A percentile compares a stretch with the other conserved stretches of the same genome.
Conservation (phyloP, 2,797 vertebrate genomes). For the Tachyglossus aculeatus region DNA sequence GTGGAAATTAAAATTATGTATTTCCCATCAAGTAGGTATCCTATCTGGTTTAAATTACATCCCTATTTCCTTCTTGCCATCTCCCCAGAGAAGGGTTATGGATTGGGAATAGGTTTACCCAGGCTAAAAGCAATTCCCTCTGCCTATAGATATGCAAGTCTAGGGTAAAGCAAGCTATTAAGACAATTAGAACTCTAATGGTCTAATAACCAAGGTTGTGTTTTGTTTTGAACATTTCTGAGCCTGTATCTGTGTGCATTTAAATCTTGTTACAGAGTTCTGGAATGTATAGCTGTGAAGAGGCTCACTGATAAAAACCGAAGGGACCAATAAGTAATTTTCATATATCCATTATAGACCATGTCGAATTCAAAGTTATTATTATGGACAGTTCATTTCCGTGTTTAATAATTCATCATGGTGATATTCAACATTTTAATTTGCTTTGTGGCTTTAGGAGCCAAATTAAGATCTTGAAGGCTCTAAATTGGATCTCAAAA, state of each 20-base stretch:
- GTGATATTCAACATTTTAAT: background rate
- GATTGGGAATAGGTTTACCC: slow-evolving; percentile 49
- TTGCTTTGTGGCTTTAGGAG: background rate
- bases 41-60: slow-evolving; percentile 3
- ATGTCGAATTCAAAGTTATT: no score
- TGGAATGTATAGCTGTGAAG: background rate
- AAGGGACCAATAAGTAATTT: background rate
- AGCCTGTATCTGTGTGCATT: slow-evolving; percentile 1
- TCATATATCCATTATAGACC: background rate
- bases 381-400: no score
- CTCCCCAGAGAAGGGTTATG: slow-evolving; percentile 34
- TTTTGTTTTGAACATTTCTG: slow-evolving; percentile 23
- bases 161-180: slow-evolving; percentile 30
- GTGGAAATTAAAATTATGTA: slow-evolving; percentile 29
- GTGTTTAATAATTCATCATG: no score
- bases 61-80: slow-evolving; percentile 21
- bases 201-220: slow-evolving; percentile 27
- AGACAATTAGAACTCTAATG: slow-evolving; percentile 21
- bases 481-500: background rate
- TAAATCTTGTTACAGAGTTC: slow-evolving; percentile 22
- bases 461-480: background rate
- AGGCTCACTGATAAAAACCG: slow-evolving; percentile 6
- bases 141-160: slow-evolving; percentile 31
- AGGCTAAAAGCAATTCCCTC: slow-evolving; percentile 37
- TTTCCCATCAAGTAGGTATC: slow-evolving; percentile 18